Conservation (phyloP, 2,888 invertebrate species). For the Epinotia brunnichana region DNA sequence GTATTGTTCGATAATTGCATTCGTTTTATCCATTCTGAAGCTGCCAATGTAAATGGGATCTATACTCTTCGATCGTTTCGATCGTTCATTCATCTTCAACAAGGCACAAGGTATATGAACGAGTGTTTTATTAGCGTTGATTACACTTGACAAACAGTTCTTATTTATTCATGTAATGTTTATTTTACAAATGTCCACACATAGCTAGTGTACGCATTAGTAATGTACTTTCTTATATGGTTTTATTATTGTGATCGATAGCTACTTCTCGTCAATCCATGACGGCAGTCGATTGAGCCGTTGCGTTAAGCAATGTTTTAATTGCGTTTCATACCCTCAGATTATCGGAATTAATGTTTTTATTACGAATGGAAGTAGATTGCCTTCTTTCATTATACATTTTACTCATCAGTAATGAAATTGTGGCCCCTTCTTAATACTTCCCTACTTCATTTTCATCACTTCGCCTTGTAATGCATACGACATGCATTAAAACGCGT, state of each 20-base stretch:
- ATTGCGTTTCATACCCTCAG: constrained; percentile 10
- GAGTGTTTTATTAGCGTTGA: background rate
- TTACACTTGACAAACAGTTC: background rate
- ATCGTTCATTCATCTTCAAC: no score
- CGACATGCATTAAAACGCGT: no score
- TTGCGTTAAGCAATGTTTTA: constrained; percentile 27
- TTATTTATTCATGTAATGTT: background rate
- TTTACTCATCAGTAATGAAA: background rate
- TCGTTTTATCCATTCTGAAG: background rate
- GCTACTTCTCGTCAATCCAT: constrained; percentile 15
- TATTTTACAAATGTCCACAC: no score
- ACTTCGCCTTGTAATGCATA: no score
- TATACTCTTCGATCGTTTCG: background rate
- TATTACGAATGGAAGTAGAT: constrained; percentile 1
- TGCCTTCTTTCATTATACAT: background rate
- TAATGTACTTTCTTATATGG: background rate
- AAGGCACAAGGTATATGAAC: background rate
- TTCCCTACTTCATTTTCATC: background rate
- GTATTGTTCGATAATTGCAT: no score
- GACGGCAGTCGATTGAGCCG: constrained; percentile 8
- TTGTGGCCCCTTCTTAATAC: background rate
- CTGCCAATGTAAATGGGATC: background rate
- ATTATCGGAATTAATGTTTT: constrained; percentile 20
- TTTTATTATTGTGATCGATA: constrained; percentile 12
- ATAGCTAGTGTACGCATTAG: no score